A percentile compares a stretch with the other conserved stretches of the same genome.
Conservation (phyloP, 2,797 vertebrate genomes). For the Tokudaia tokunoshimensis region DNA sequence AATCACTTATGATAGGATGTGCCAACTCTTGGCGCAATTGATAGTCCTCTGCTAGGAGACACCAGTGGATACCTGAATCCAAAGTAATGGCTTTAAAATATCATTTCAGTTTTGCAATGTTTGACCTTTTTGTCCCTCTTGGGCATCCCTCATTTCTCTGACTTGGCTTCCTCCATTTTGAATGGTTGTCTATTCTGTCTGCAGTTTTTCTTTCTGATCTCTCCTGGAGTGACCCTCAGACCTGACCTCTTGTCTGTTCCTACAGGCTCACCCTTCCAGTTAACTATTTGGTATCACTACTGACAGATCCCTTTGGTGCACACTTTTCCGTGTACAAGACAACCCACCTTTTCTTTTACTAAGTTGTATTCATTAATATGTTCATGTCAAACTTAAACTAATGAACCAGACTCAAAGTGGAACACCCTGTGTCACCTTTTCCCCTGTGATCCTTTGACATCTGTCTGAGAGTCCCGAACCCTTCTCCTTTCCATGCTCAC, state of each 20-base stretch:
- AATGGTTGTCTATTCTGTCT: background rate
- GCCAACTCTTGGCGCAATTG: background rate
- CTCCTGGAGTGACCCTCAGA: background rate
- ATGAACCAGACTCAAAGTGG: background rate
- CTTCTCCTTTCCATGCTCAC: background rate
- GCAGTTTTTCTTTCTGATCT: background rate
- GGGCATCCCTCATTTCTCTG: background rate
- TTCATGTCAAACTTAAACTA: conserved; percentile 19
- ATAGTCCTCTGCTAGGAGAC: background rate
- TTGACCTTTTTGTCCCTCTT: background rate
- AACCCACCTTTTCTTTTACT: background rate
- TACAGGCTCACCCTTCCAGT: background rate
- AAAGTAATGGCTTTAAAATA: background rate
- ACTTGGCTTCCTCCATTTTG: background rate
- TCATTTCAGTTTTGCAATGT: background rate
- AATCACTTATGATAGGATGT: background rate
- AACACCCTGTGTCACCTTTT: background rate
- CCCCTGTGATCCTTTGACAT: background rate
- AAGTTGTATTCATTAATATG: background rate
- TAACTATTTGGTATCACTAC: background rate
- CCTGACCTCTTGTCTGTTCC: background rate
- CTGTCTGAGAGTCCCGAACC: background rate
- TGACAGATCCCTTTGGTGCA: background rate
- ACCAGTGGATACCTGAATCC: background rate
- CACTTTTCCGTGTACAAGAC: background rate